Base-by-base conservation (phyloP, 2,113 vertebrate species). In the Cepphus grylle region DNA sequence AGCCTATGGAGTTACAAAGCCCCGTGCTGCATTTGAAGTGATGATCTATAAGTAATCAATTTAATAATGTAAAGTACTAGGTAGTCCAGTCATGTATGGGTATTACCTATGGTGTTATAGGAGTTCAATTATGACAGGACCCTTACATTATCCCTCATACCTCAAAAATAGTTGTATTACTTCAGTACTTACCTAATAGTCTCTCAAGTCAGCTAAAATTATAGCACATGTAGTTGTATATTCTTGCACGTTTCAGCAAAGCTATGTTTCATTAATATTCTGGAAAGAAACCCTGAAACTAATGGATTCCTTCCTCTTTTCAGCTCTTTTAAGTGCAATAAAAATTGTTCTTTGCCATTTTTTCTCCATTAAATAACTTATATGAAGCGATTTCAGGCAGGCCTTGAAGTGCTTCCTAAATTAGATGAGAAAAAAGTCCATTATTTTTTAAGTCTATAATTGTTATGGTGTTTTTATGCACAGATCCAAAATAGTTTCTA, bases 391-490 rank as follows among this genome's bases (percentile, higher is more conserved):
- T 96, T 97, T 97, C 96, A 97, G 93, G 84, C 91, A 96, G 82
- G 38, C 52, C 81, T 94, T 91, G 84, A 97, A 98, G 95, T 96
- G 90, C 95, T 93, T 97, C 78, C 94, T 96, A 95, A 97, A 96
- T 98, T 96, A 97, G 88, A 53, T 22, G 91, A 94, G 96, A 94
- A 92, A 97, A 84, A 97, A 97, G 95, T 96, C 97, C 97, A 97
- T 98, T 98, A 98, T 96, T 97, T 98, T 98, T 97, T 94, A 98
- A 98, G 94, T 97, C 87, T 97, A 86, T 97, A 98, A 98, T 98
- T 98, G 95, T 98, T 98, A 97, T 12, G 53, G 85, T 96, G 88
- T 97, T 96, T 91, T 94, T 94, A 81, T 94, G 82, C 71, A 76
- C 66, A 71, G 89, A 80, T 96, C 73, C 90, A 74, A 97, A 98